These are phyloP conservation scores for Athene noctua DNA, from an alignment of 2,113 vertebrate species.

Conservation along the genomic window DNA sequence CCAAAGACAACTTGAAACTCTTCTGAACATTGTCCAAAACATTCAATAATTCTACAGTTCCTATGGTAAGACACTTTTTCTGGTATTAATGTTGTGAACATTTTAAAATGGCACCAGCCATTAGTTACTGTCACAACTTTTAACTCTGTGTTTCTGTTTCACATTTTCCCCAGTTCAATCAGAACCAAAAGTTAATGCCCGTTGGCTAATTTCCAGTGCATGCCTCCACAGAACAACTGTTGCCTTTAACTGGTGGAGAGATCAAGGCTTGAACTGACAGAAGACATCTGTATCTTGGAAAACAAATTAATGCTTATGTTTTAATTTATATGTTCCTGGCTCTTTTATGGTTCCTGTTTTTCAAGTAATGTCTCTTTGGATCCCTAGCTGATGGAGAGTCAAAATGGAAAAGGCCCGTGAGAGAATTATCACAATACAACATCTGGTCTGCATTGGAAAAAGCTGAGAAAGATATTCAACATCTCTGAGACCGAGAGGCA, in stretches of 20 bases:
- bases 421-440: slow-evolving; percentile 59
- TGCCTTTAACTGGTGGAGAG: slow-evolving; percentile 61
- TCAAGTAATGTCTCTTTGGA: slow-evolving; percentile 61
- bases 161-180: slow-evolving; percentile 44
- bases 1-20: not conserved
- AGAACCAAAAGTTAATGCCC: slow-evolving; percentile 61
- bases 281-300: slow-evolving; percentile 66
- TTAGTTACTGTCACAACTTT: slow-evolving; percentile 8
- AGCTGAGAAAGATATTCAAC: slow-evolving; percentile 42
- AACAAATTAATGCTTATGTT: slow-evolving; percentile 70
- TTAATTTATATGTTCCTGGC: slow-evolving; percentile 70
- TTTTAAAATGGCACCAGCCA: not conserved
- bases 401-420: slow-evolving; percentile 61
- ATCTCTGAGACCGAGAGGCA: not conserved
- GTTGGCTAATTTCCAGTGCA: slow-evolving; percentile 49
- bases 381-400: slow-evolving; percentile 55
- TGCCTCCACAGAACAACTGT: slow-evolving; percentile 49
- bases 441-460: slow-evolving; percentile 65
- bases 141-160: slow-evolving; percentile 45
- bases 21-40: not conserved
- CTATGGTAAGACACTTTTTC: not conserved
- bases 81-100: not conserved
- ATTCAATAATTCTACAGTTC: not conserved
- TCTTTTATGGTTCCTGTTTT: slow-evolving; percentile 65
- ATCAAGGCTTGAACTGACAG: slow-evolving; percentile 62